phyloP scores from a whole-genome alignment of 2,888 invertebrate species.

The Acronicta aceris region DNA sequence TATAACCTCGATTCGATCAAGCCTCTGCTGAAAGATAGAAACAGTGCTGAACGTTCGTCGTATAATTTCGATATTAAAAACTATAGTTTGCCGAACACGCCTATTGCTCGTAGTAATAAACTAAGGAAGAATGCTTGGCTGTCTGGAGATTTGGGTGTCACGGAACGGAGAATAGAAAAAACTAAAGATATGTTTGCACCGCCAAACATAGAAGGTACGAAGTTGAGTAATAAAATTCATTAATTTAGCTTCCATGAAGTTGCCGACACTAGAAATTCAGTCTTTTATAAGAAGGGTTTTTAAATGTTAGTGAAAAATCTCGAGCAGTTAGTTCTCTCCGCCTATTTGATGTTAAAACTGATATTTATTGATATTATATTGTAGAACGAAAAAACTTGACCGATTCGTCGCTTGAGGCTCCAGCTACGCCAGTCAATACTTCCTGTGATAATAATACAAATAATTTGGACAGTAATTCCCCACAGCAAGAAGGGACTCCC shows the following conservation, averaged over 20 bases:
- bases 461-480: slow-evolving; percentile 48
- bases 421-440: slow-evolving; percentile 56
- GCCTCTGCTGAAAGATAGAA: slow-evolving; percentile 73
- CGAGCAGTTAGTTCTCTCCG: too few species aligned
- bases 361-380: slow-evolving; percentile 29
- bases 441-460: slow-evolving; percentile 51
- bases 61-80: slow-evolving; percentile 86
- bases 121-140: slow-evolving; percentile 88
- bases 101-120: slow-evolving; percentile 88
- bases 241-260: too few species aligned
- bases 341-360: too few species aligned
- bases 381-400: slow-evolving; percentile 40
- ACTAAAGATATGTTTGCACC: slow-evolving; percentile 28
- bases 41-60: slow-evolving; percentile 69
- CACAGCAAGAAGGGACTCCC: slow-evolving; percentile 37
- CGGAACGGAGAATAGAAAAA: slow-evolving; percentile 54
- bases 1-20: slow-evolving; percentile 79
- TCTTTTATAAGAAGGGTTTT: too few species aligned
- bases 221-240: not conserved
- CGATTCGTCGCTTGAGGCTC: slow-evolving; percentile 57
- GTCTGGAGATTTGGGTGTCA: slow-evolving; percentile 76
- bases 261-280: too few species aligned
- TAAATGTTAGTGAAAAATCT: too few species aligned
- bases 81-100: slow-evolving; percentile 85
- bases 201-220: slow-evolving; percentile 59